Evolutionary conservation across 1,140 invertebrate species (phyloP).

Genomic region (Palaemon carinicauda): DNA sequence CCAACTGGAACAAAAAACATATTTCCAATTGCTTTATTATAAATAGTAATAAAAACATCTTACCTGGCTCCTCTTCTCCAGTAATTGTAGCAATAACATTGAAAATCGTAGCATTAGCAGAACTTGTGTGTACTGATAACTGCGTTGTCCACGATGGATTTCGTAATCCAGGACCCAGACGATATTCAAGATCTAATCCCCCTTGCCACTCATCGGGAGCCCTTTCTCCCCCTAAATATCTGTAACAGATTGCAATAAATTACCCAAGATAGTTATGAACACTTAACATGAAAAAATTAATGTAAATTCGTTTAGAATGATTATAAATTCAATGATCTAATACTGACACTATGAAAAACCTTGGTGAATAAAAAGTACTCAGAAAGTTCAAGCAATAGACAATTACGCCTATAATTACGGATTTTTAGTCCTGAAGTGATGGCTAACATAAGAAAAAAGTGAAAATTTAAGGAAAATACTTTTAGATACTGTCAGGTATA

Average conservation of each 20-base stretch:
- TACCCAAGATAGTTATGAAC: no score
- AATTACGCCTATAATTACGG: no score
- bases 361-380: no score
- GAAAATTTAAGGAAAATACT: no score
- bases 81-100: conserved; percentile 67
- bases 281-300: no score
- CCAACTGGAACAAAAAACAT: no score
- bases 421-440: no score
- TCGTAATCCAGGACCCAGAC: conserved; percentile 65
- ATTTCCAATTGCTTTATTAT: no score
- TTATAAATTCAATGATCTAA: background rate
- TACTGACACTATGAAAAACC: background rate
- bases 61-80: conserved; percentile 66
- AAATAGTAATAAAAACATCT: background rate
- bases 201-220: conserved; percentile 66
- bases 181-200: conserved; percentile 65
- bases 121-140: conserved; percentile 60
- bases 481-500: no score
- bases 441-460: no score
- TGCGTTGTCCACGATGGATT: conserved; percentile 32
- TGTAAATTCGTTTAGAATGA: no score
- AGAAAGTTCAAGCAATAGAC: no score
- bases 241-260: background rate
- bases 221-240: conserved; percentile 54
- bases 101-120: conserved; percentile 61